Evolutionary conservation across 2,113 vertebrate species (phyloP), one percentile per base, ranked within the genome.

Genomic region (Dicentrarchus labrax): DNA sequence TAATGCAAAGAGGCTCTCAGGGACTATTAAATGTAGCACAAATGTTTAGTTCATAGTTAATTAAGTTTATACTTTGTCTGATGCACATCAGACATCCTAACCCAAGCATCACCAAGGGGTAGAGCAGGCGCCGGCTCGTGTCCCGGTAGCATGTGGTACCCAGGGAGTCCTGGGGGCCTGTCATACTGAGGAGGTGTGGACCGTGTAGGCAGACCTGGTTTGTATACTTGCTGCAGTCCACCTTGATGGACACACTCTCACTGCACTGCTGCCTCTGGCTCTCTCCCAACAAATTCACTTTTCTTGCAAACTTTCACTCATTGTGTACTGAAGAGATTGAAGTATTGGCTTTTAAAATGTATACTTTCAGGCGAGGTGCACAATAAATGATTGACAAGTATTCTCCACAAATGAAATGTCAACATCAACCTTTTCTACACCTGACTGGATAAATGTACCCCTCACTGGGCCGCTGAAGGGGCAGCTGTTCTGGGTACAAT

Each of bases 21-120:
- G 88, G 86, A 92, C 85, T 87, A 82, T 91, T 88, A 90, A 86
- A 89, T 86, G 78, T 75, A 75, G 79, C 78, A 72, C 69, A 83
- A 78, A 93, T 91, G 88, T 91, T 89, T 91, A 88, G 78, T 83
- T 87, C 69, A 57, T 71, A 82, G 84, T 80, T 83, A 92, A 88
- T 92, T 88, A 88, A 61, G 79, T 93, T 91, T 90, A 72, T 79
- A 83, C 78, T 62, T 84, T 82, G 81, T 78, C 77, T 85, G 60
- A 83, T 84, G 78, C 51, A 80, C 80, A 87, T 88, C 71, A 90
- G 83, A 84, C 51, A 76, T 83, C 81, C 41, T 1, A 78, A 76
- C 71, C 51, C 36, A 71, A 83, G 80, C 72, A 24, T 72, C 66
- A 41, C 51, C 73, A 48, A 47, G 56, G 39, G 71, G 24, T 60